Evolutionary conservation across 2,797 vertebrate genomes (phyloP), one percentile per base, ranked within the genome.

Genomic region (Lutjanus campechanus): DNA sequence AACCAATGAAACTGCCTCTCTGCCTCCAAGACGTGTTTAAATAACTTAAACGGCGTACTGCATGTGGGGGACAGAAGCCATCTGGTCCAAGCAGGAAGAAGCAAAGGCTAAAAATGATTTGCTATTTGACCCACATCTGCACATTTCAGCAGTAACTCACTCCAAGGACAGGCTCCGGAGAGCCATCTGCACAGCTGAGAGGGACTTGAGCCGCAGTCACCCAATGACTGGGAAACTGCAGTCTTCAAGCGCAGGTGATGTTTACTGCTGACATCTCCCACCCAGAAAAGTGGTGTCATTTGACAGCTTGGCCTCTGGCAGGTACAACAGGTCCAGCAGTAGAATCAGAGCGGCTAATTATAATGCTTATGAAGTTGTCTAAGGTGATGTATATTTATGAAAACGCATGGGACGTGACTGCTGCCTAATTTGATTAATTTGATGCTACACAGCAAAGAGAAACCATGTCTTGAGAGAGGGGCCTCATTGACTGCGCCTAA

Each of bases 121-220:
- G 51, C 62, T 60, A 47, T 87, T 70, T 74, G 84, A 88, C 84
- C 85, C 85, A 87, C 81, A 88, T 91, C 75, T 86, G 80, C 65
- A 69, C 63, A 70, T 73, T 79, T 84, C 59, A 19, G 73, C 53
- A 67, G 56, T 53, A 44, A 12, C 44, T 58, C 51, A 46, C 25
- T 69, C 56, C 61, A 69, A 83, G 82, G 85, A 81, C 69, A 19
- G 73, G 59, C 84, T 51, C 60, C 70, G 73, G 78, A 7, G 19
- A 58, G 74, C 76, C 83, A 81, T 85, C 85, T 84, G 87, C 61
- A 80, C 44, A 4, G 44, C 77, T 75, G 71, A 73, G 66, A 77
- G 76, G 46, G 50, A 87, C 68, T 59, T 71, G 63, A 84, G 70
- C 84, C 71, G 81, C 69, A 71, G 43, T 71, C 73, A 29, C 73